phyloP scores from a whole-genome alignment of 2,113 vertebrate genomes.

The Oreochromis niloticus region DNA sequence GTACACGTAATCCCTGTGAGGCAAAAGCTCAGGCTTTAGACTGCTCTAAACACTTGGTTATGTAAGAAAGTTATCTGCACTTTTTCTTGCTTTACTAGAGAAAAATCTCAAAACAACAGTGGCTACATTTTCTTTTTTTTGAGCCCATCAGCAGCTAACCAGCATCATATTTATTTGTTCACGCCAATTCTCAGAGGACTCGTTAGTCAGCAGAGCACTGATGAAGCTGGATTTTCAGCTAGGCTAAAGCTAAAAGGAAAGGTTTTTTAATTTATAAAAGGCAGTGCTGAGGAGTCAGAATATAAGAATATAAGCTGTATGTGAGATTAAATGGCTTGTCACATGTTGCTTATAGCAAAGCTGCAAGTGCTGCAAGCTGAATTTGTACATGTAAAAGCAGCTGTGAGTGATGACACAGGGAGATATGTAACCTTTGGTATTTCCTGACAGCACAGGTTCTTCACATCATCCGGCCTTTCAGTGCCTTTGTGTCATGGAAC shows the following conservation, averaged over 20 bases:
- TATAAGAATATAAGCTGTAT: background rate
- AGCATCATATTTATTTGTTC: background rate
- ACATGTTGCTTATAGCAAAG: background rate
- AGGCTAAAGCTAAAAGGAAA: background rate
- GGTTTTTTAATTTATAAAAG: background rate
- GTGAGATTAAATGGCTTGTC: background rate
- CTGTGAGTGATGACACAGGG: background rate
- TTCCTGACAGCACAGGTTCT: background rate
- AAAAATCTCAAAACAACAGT: background rate
- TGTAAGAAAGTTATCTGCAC: background rate
- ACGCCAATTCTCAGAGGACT: background rate
- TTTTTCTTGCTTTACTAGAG: background rate
- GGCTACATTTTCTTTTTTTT: background rate
- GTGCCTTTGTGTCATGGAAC: background rate
- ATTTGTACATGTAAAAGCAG: background rate
- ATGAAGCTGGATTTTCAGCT: background rate
- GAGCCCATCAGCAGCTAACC: background rate
- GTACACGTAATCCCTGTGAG: background rate
- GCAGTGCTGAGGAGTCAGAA: background rate
- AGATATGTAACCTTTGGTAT: background rate
- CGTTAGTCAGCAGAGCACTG: background rate
- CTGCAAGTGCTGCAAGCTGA: background rate
- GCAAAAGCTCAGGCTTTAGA: background rate
- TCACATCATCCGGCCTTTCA: background rate
- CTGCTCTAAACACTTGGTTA: background rate